phyloP scores from a whole-genome alignment of 2,888 invertebrate species.

The Xylophagus ater region DNA sequence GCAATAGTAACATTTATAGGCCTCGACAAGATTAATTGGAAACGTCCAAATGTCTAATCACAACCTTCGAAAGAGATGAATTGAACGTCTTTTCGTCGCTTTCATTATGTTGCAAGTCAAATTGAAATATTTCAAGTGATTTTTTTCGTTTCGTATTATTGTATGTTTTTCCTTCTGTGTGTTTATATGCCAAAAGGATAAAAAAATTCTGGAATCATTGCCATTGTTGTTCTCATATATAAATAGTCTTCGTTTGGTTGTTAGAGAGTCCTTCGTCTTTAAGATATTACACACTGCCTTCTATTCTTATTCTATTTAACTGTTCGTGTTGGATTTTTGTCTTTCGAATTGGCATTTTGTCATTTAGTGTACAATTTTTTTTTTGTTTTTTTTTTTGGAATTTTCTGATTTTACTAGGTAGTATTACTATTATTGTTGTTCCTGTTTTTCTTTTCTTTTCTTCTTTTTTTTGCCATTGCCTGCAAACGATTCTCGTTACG shows the following conservation, averaged over 20 bases:
- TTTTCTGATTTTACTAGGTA: neutral
- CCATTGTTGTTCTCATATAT: conserved; percentile 6
- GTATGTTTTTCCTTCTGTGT: neutral
- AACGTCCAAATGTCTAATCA: conserved; percentile 13
- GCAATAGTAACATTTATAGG: no score
- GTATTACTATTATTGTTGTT: neutral
- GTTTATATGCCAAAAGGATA: neutral
- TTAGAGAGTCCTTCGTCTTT: neutral
- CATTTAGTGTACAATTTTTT: neutral
- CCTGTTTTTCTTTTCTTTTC: neutral
- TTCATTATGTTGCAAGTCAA: conserved; percentile 14
- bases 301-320: neutral
- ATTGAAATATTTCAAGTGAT: conserved; percentile 14
- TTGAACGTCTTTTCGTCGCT: conserved; percentile 12
- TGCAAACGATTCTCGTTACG: conserved; percentile 10
- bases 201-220: neutral
- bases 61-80: conserved; percentile 11
- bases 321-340: neutral
- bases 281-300: no score
- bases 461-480: neutral
- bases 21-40: conserved; percentile 12
- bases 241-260: neutral
- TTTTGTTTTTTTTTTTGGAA: conserved; percentile 1
- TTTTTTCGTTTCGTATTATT: conserved; percentile 5
- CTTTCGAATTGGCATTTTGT: neutral